Evolutionary conservation across 2,113 vertebrate genomes (phyloP).

Genomic region (Cacatua alba): DNA sequence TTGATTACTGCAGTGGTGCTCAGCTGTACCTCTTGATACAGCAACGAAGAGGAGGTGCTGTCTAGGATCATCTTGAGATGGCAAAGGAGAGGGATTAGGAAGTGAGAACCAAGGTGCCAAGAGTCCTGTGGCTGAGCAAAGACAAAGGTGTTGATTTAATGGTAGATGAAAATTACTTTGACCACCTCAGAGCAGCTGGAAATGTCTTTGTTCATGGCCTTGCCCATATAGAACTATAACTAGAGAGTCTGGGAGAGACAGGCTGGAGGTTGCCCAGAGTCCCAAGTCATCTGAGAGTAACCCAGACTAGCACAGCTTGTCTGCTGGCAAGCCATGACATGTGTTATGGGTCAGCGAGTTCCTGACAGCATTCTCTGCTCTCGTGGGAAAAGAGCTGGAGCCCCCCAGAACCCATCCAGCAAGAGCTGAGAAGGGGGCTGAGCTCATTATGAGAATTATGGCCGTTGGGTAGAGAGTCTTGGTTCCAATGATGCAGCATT

Average conservation of each 20-base stretch:
- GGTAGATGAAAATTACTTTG: neutral
- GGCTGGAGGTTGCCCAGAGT: neutral
- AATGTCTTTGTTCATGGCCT: neutral
- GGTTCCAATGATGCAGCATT: neutral
- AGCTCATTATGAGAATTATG: neutral
- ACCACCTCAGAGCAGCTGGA: neutral
- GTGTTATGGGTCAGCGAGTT: neutral
- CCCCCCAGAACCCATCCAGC: neutral
- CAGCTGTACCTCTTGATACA: neutral
- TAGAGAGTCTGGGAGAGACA: neutral
- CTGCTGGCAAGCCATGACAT: neutral
- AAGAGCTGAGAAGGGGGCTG: neutral
- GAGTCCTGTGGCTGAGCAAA: neutral
- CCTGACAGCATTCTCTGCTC: neutral
- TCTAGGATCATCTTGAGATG: neutral
- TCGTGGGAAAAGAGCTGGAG: neutral
- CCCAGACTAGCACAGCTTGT: neutral
- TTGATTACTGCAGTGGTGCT: constrained; percentile 20
- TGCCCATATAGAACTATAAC: neutral
- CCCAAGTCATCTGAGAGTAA: neutral
- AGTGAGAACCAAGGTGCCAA: neutral
- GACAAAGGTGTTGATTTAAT: neutral
- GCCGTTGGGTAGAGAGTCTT: neutral
- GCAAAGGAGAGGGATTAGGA: neutral
- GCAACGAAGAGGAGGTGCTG: neutral